Evolutionary conservation across 2,113 vertebrate genomes (phyloP), one percentile per base, ranked within the genome.

Genomic region (Alligator mississippiensis): DNA sequence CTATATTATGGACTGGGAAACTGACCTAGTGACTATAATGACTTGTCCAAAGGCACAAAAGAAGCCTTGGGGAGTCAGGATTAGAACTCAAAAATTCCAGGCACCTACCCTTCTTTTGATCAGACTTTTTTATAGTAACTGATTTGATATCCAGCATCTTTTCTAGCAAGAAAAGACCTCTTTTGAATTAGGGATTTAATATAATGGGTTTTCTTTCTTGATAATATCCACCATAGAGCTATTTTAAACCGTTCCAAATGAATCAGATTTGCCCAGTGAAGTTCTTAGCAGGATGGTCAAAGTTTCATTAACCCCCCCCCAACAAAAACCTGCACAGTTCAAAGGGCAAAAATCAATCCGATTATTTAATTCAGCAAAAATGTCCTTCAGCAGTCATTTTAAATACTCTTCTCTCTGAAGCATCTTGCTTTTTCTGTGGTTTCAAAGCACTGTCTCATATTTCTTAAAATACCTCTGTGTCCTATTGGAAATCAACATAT

Each of bases 241-340:
- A 87, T 9, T 47, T 27, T 2, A n/a, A 80, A 77, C 17, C 58
- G 13, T 89, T 90, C 54, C 58, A 34, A 14, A 13, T 17, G 58
- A 61, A 61, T 34, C 25, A 61, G 13, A 61, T 38, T 22, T 60
- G 21, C 30, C 34, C 30, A 61, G 19, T 70, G 6, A 91, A 80
- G 47, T 62, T 19, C 17, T 70, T 57, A 15, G 30, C 28, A 30
- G n/a, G 22, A 92, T 12, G 60, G 18, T 60, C 92, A 60, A 9
- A 0, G 0, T 10, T 6, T 18, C 47, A 47, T 47, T 47, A 47
- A 47, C 47, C 7, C 7, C 12, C 9, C 55, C 30, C 58, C 30
- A n/a, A 54, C 27, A 27, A 3, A 64, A 3, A 68, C 11, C 58
- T 16, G 57, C 0, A 4, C 38, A 83, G n/a, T 84, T 82, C 25